phyloP scores from a whole-genome alignment of 2,888 invertebrate genomes.

The Drosophila rubida region DNA sequence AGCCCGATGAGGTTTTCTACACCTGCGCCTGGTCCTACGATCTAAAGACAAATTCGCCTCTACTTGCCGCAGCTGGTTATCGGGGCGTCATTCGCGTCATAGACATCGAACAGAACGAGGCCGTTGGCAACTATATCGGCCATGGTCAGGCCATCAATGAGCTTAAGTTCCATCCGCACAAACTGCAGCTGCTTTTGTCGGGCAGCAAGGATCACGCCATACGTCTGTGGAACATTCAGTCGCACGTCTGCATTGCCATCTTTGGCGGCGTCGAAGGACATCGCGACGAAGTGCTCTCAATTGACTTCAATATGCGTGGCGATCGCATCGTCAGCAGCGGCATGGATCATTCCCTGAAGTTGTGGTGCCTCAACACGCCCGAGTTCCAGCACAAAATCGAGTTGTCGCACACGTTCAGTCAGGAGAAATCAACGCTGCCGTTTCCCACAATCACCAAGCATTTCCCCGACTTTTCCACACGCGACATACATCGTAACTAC shows the following conservation, averaged over 20 bases:
- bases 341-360: conserved; percentile 98
- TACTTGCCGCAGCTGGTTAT: conserved; percentile 96
- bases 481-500: conserved; percentile 99
- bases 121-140: conserved; percentile 94
- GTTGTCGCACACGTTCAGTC: conserved; percentile 93
- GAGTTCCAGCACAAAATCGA: conserved; percentile 93
- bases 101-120: conserved; percentile 92
- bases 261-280: conserved; percentile 99
- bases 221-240: conserved; percentile 97
- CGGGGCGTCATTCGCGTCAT: conserved; percentile 96
- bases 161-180: conserved; percentile 95
- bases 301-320: conserved; percentile 93
- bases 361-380: conserved; percentile 95
- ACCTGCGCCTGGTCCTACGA: conserved; percentile 98
- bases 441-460: conserved; percentile 96
- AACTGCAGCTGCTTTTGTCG: conserved; percentile 92
- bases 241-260: conserved; percentile 96
- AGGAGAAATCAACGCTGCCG: conserved; percentile 91
- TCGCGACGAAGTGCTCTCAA: conserved; percentile 94
- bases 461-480: conserved; percentile 97
- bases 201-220: conserved; percentile 95
- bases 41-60: conserved; percentile 90
- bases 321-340: conserved; percentile 97
- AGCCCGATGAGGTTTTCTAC: conserved; percentile 97
- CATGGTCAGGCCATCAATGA: conserved; percentile 97